Base-by-base conservation (phyloP, 2,888 invertebrate genomes). In the Meandrusa payeni region DNA sequence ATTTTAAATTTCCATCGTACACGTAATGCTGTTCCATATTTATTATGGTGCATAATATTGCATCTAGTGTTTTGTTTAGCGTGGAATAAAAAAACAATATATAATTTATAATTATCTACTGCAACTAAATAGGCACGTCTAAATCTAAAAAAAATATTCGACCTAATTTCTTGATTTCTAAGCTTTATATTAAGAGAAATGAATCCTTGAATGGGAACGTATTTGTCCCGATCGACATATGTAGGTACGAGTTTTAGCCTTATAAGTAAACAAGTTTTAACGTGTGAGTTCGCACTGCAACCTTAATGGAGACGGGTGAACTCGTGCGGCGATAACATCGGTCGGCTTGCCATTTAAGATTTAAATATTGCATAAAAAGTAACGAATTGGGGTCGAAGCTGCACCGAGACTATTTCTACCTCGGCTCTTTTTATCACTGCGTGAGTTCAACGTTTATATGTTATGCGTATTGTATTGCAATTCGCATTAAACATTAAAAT, bases 211-310 rank as follows among this genome's bases (percentile, higher is more conserved):
- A 76, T 73, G 75, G 77, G 59, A 67, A 72, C 72, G 64, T 72
- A 72, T 76, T 75, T 69, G 73, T 73, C 64, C 64, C 55, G 59
- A 54, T 57, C 37, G 51, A 79, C 79, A 61, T 81, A 68, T 61
- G 80, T 56, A 79, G 76, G 52, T 52, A 61, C 51, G 59, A 63
- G 59, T 71, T 73, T 73, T 67, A 64, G 68, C 85, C 80, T 74
- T 83, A 81, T 75, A 82, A 66, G 82, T 76, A 77, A 83, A 82
- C 81, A 80, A 70, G 80, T 79, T 76, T 78, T 61, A 76, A 74
- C 69, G 61, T 67, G 55, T 59, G 58, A 65, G 75, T 79, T 85
- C 85, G 85, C 85, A 57, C 58, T 71, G 79, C 80, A 76, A 65
- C 76, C 70, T 73, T 65, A 71, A 67, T 58, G 69, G 67, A 68